Conservation (phyloP, 2,888 invertebrate genomes). For the Thymelicus sylvestris region DNA sequence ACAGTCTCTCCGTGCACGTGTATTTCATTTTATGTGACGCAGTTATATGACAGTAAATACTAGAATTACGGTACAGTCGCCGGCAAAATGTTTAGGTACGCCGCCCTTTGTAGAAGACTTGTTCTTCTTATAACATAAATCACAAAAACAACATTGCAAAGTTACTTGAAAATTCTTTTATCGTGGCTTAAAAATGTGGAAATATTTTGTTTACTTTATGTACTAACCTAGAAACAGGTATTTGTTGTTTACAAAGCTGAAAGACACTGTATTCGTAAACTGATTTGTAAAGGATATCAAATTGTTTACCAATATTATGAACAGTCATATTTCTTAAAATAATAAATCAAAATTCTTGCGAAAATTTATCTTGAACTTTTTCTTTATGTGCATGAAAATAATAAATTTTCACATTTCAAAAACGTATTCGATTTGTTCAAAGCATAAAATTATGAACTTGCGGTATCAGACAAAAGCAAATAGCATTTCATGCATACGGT, state of each 20-base stretch:
- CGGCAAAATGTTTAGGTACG: slow-evolving; percentile 26
- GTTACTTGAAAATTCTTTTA: slow-evolving; percentile 33
- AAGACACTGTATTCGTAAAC: not conserved
- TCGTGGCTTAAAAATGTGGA: slow-evolving; percentile 9
- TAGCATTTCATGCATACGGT: not conserved
- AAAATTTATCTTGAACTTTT: no score
- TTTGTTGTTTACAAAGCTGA: slow-evolving; percentile 1
- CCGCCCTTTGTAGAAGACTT: slow-evolving; percentile 10
- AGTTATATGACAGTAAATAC: slow-evolving; percentile 30
- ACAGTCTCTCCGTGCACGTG: slow-evolving; percentile 29
- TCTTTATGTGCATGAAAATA: no score
- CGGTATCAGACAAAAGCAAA: no score
- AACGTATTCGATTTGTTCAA: no score
- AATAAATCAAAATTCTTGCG: no score
- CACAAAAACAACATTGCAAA: slow-evolving; percentile 16
- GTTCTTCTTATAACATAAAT: slow-evolving; percentile 31
- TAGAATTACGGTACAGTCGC: slow-evolving; percentile 33
- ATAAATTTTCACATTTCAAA: no score
- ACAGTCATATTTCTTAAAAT: no score
- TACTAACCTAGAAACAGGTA: not conserved
- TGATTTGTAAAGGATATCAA: no score
- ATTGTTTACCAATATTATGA: no score
- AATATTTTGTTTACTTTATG: slow-evolving; percentile 10
- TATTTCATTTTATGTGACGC: slow-evolving; percentile 32
- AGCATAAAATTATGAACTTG: no score